phyloP scores from a whole-genome alignment of 2,888 invertebrate species.

The Cerceris rybyensis region DNA sequence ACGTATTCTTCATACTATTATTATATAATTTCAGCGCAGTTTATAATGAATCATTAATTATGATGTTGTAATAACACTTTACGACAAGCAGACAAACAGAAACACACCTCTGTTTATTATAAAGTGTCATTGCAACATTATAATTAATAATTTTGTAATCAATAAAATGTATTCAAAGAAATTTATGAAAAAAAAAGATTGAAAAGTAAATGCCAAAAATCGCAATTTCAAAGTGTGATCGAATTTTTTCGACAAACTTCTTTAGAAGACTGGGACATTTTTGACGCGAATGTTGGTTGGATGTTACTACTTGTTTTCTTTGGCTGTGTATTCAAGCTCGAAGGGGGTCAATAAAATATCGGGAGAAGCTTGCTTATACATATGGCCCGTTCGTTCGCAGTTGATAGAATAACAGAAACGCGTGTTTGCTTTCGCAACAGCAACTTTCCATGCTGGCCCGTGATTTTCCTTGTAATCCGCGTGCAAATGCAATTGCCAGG shows the following conservation, averaged over 20 bases:
- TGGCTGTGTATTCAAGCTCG: conserved; percentile 44
- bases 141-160: too few relatives aligned
- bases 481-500: conserved; percentile 49
- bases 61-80: too few relatives aligned
- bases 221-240: too few relatives aligned
- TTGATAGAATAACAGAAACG: conserved; percentile 68
- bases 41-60: too few relatives aligned
- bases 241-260: not conserved
- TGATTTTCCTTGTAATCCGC: conserved; percentile 67
- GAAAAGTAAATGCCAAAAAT: not conserved
- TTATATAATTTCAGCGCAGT: too few relatives aligned
- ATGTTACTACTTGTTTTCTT: conserved; percentile 37
- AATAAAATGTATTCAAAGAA: too few relatives aligned
- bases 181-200: not conserved
- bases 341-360: conserved; percentile 63
- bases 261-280: not conserved
- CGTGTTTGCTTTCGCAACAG: conserved; percentile 68
- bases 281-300: not conserved
- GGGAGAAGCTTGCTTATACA: conserved; percentile 58
- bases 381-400: conserved; percentile 60
- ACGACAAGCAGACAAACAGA: too few relatives aligned
- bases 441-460: conserved; percentile 48
- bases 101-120: too few relatives aligned
- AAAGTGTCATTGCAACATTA: too few relatives aligned
- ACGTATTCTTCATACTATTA: too few relatives aligned